phyloP scores from a whole-genome alignment of 53 echinoderm and acorn worm genomes.

The Holothuria scabra region DNA sequence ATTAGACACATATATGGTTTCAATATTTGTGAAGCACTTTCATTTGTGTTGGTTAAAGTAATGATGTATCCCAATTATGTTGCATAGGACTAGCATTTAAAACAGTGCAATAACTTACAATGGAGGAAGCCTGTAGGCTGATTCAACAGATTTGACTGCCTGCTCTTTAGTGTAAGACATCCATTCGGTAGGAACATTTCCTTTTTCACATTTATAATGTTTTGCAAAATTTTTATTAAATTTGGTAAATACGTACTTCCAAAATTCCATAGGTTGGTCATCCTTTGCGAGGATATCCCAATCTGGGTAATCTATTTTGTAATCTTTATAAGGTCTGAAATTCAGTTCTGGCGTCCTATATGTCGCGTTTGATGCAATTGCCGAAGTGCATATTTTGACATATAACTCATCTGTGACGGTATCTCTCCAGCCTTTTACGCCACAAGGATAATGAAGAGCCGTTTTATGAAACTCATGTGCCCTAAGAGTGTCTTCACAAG shows the following conservation, averaged over 20 bases:
- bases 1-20: no score
- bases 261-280: conserved; percentile 19
- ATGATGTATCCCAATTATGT: no score
- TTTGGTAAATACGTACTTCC: conserved; percentile 19
- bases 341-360: background rate
- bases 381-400: conserved; percentile 5
- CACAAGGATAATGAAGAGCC: conserved; percentile 12
- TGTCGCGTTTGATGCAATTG: background rate
- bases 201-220: background rate
- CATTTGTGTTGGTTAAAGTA: no score
- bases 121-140: background rate
- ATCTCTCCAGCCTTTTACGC: conserved; percentile 8
- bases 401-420: background rate
- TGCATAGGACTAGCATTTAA: no score
- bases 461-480: conserved; percentile 28
- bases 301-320: conserved; percentile 21
- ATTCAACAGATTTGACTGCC: conserved; percentile 7
- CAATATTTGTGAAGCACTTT: no score
- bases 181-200: background rate
- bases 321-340: conserved; percentile 22
- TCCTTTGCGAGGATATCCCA: conserved; percentile 11
- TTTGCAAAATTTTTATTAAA: conserved; percentile 21
- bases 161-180: background rate
- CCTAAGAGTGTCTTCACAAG: background rate
- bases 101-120: background rate